Evolutionary conservation across 2,113 vertebrate species (phyloP).

Genomic region (Arenaria interpres): DNA sequence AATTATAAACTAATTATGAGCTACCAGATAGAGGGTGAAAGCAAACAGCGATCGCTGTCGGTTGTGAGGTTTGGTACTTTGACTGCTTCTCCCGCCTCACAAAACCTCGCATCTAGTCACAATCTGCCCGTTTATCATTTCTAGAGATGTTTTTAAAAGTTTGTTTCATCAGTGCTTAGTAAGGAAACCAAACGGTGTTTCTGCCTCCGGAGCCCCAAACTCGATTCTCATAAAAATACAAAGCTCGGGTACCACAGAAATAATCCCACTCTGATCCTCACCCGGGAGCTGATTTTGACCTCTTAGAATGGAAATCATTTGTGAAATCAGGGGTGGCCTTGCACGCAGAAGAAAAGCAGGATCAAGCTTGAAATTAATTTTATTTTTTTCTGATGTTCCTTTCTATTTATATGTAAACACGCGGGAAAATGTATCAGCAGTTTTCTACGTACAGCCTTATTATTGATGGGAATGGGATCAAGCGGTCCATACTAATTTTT

Average conservation of each 20-base stretch:
- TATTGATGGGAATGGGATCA: slow-evolving; percentile 52
- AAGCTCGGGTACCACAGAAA: background rate
- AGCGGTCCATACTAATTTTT: background rate
- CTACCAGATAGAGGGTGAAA: slow-evolving; percentile 21
- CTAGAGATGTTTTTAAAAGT: background rate
- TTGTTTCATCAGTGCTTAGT: background rate
- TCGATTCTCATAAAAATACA: background rate
- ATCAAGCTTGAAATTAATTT: background rate
- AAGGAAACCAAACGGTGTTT: background rate
- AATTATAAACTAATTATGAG: slow-evolving; percentile 37
- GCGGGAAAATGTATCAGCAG: background rate
- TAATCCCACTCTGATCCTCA: background rate
- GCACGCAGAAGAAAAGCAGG: background rate
- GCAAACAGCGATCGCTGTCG: background rate
- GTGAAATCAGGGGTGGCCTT: background rate
- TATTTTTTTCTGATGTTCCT: background rate
- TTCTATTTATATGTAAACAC: slow-evolving; percentile 51
- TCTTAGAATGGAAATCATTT: background rate
- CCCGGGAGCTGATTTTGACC: background rate
- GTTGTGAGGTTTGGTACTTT: background rate
- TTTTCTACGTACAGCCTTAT: background rate
- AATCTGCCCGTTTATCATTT: background rate
- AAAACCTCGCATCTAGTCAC: background rate
- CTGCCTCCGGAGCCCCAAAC: background rate
- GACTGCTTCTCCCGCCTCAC: background rate